Evolutionary conservation across 2,113 vertebrate genomes (phyloP).

Genomic region (Trichomycterus rosablanca): DNA sequence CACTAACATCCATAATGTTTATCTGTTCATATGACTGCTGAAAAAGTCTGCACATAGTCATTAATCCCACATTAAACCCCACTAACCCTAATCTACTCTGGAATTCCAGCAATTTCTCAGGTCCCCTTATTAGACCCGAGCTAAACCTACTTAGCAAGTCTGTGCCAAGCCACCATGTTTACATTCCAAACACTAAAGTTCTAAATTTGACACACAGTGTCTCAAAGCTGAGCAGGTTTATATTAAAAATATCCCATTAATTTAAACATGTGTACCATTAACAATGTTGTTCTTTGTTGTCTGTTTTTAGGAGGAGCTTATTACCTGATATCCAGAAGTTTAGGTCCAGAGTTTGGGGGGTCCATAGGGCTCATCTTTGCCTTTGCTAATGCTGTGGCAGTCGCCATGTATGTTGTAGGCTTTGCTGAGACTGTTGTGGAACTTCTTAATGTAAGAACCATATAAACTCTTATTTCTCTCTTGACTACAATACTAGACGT

Average conservation of each 20-base stretch:
- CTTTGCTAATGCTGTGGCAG: conserved; percentile 96
- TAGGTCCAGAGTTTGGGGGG: conserved; percentile 95
- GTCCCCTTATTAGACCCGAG: background rate
- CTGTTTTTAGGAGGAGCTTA: conserved; percentile 83
- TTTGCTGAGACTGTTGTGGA: conserved; percentile 94
- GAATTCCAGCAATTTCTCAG: conserved; percentile 38
- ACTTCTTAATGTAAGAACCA: conserved; percentile 77
- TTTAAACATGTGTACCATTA: too few relatives aligned
- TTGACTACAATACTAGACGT: too few relatives aligned
- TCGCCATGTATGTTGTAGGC: conserved; percentile 98
- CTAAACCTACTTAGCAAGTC: background rate
- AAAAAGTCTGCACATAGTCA: background rate
- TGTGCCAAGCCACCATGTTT: too few relatives aligned
- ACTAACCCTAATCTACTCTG: conserved; percentile 36
- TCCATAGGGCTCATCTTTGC: conserved; percentile 97
- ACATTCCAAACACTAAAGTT: too few relatives aligned
- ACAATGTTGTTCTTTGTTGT: background rate
- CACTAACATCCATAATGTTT: too few relatives aligned
- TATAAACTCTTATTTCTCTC: background rate
- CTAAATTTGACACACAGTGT: too few relatives aligned
- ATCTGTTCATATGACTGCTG: too few relatives aligned
- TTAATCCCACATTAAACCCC: conserved; percentile 38
- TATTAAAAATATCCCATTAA: too few relatives aligned
- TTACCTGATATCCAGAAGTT: conserved; percentile 94
- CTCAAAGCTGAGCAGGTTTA: too few relatives aligned